A percentile compares a stretch with the other conserved stretches of the same genome.
phyloP scores from a whole-genome alignment of 1,140 invertebrate species.

The Plectrocnemia conspersa region DNA sequence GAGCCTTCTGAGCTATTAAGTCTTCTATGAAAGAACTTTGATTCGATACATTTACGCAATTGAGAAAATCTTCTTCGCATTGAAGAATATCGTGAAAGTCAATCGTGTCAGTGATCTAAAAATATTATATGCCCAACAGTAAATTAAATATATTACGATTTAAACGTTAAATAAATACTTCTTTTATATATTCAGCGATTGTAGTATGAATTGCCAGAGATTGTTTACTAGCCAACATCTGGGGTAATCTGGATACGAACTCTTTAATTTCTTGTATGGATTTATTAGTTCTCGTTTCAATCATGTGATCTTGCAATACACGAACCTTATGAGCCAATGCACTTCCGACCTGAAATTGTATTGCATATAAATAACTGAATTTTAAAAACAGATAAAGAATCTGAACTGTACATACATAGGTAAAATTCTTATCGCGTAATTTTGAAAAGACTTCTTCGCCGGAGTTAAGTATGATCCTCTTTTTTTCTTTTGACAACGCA shows the following conservation, averaged over 20 bases:
- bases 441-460: constrained; percentile 85
- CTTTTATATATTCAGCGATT: constrained; percentile 61
- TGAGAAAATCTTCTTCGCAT: constrained; percentile 86
- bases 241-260: constrained; percentile 85
- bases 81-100: constrained; percentile 54
- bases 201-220: constrained; percentile 68
- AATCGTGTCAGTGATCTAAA: constrained; percentile 47
- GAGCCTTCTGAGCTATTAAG: constrained; percentile 77
- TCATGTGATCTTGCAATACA: constrained; percentile 78
- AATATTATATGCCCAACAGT: not conserved
- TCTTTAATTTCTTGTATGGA: constrained; percentile 91
- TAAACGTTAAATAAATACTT: constrained; percentile 39
- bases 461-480: constrained; percentile 85
- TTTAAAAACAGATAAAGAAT: not conserved
- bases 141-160: not conserved
- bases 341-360: constrained; percentile 59
- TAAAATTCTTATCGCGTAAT: constrained; percentile 90
- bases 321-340: constrained; percentile 84
- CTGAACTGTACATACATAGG: constrained; percentile 55
- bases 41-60: constrained; percentile 88
- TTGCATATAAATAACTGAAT: not conserved
- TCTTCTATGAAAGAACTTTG: constrained; percentile 85
- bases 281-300: constrained; percentile 80
- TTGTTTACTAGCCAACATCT: constrained; percentile 83
- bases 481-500: constrained; percentile 63